A percentile compares a stretch with the other conserved stretches of the same genome.
Conservation (phyloP, 1,140 invertebrate genomes). For the Vanessa atalanta region DNA sequence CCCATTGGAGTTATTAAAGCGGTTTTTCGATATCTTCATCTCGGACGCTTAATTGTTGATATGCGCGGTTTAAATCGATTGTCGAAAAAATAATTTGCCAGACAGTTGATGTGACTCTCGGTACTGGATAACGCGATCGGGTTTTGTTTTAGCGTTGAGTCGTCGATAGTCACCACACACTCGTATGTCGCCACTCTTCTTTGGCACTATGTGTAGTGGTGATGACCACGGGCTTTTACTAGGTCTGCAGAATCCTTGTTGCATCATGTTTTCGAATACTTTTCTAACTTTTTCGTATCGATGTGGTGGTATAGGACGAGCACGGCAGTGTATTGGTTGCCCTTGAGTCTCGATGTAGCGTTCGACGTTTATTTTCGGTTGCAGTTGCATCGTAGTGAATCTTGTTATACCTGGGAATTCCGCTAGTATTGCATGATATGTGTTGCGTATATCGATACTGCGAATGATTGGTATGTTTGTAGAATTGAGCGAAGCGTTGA, state of each 20-base stretch:
- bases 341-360: conserved; percentile 37
- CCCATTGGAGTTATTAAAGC: neutral
- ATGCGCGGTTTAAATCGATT: neutral
- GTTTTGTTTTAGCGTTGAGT: neutral
- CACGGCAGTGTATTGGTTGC: conserved; percentile 34
- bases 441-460: conserved; percentile 28
- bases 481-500: too few species aligned
- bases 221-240: conserved; percentile 25
- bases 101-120: conserved; percentile 13
- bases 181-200: conserved; percentile 17
- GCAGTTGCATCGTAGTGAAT: conserved; percentile 36
- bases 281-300: conserved; percentile 32
- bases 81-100: neutral
- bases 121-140: conserved; percentile 35
- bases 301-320: conserved; percentile 41
- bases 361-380: conserved; percentile 36
- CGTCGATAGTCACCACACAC: conserved; percentile 33
- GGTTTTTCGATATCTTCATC: conserved; percentile 15
- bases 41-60: neutral
- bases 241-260: conserved; percentile 36
- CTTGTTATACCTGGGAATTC: conserved; percentile 43
- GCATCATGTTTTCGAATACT: conserved; percentile 41
- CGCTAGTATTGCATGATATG: conserved; percentile 41
- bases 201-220: conserved; percentile 32
- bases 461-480: too few species aligned